Conservation (phyloP, 2,888 invertebrate genomes). For the Drosophila cracens region DNA sequence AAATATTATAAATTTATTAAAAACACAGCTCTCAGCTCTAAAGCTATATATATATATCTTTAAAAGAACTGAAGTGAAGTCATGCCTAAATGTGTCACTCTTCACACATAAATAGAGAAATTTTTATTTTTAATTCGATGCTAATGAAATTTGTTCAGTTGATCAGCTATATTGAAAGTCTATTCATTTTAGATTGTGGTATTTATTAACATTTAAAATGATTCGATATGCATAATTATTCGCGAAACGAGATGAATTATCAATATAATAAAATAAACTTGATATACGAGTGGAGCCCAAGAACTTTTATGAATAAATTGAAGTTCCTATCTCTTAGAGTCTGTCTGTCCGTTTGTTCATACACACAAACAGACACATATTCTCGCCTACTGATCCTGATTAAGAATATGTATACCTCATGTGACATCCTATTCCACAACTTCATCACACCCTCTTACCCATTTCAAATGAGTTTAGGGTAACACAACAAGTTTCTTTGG, state of each 20-base stretch:
- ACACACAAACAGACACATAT: background rate
- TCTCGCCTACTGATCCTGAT: background rate
- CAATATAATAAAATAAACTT: background rate
- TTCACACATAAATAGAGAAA: background rate
- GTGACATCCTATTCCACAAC: background rate
- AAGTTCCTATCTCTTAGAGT: background rate
- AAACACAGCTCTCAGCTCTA: background rate
- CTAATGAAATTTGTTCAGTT: background rate
- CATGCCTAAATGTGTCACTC: background rate
- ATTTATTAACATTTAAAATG: background rate
- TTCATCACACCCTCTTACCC: background rate
- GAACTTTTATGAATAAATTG: background rate
- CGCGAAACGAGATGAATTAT: too few species aligned
- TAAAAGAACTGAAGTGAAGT: background rate
- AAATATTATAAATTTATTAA: background rate
- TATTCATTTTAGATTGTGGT: too few species aligned
- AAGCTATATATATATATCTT: background rate
- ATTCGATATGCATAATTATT: background rate
- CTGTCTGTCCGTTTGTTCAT: too few species aligned
- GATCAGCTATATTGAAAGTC: background rate
- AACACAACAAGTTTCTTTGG: background rate
- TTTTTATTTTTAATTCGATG: background rate
- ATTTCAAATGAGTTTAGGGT: background rate
- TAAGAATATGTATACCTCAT: background rate
- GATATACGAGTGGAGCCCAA: rapidly evolving